Percentiles rank a stretch among this genome's conserved stretches.
These are phyloP conservation scores for Ormyrus labotus DNA, from an alignment of 2,888 invertebrate genomes.

Conservation along the genomic window DNA sequence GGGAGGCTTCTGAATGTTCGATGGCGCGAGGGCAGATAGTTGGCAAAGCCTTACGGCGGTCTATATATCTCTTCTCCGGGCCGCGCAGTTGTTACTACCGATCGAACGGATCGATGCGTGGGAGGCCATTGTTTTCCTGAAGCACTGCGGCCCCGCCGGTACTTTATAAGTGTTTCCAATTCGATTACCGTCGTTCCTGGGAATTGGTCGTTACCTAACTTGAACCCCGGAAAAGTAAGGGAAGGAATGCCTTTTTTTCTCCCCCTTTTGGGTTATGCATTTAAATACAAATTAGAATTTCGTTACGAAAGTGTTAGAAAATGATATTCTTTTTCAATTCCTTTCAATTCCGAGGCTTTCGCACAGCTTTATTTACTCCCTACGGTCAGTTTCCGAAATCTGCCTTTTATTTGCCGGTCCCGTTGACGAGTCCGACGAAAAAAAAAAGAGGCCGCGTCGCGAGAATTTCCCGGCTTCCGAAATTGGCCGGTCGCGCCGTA, in stretches of 20 bases:
- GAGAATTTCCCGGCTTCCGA: neutral
- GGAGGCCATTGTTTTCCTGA: conserved; percentile 61
- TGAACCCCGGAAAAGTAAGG: neutral
- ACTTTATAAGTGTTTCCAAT: conserved; percentile 63
- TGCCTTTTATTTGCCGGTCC: no score
- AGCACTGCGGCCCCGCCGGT: conserved; percentile 29
- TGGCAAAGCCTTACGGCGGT: conserved; percentile 42
- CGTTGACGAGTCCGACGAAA: no score
- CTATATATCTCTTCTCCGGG: conserved; percentile 9
- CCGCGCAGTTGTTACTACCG: neutral
- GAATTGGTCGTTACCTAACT: conserved; percentile 59
- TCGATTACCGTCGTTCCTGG: conserved; percentile 62
- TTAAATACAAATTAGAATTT: no score
- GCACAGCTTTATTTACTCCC: no score
- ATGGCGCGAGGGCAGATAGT: conserved; percentile 25
- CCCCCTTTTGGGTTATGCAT: no score
- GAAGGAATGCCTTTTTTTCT: neutral
- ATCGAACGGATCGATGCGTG: conserved; percentile 36
- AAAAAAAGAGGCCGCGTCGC: neutral
- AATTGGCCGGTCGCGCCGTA: conserved; percentile 2
- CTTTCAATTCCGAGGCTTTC: no score
- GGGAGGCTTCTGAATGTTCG: conserved; percentile 43
- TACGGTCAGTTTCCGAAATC: no score
- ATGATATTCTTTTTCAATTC: no score
- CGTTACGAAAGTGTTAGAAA: no score